Percentiles rank a stretch among this genome's conserved stretches.
phyloP scores from a whole-genome alignment of 2,888 invertebrate species.

The Athalia cordata region DNA sequence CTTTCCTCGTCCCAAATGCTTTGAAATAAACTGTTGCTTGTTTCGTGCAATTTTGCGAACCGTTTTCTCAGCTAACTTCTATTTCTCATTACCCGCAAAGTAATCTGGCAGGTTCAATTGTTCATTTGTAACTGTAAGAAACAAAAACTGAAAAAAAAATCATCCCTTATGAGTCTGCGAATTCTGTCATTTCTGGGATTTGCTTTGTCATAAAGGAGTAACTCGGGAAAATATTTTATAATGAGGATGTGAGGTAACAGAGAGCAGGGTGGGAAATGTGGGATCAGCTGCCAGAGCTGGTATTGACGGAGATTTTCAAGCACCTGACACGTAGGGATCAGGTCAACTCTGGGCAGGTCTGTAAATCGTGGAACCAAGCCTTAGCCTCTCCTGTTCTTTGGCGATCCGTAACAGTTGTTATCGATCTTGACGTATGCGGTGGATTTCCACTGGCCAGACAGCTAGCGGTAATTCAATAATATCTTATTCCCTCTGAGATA shows the following conservation, averaged over 20 bases:
- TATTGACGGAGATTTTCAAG: conserved; percentile 69
- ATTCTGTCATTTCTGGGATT: too few species aligned
- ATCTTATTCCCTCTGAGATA: not conserved
- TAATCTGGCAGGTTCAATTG: too few species aligned
- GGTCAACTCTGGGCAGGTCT: conserved; percentile 63
- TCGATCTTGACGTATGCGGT: conserved; percentile 67
- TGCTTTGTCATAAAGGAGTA: not conserved
- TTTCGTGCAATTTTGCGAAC: too few species aligned
- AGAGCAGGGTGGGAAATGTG: conserved; percentile 67
- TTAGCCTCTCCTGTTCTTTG: conserved; percentile 67
- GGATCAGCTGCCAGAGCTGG: conserved; percentile 71
- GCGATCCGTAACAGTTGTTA: conserved; percentile 66
- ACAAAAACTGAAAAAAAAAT: too few species aligned
- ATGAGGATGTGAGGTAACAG: conserved; percentile 56
- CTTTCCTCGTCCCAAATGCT: too few species aligned
- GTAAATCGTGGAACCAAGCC: conserved; percentile 65
- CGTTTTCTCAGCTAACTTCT: too few species aligned
- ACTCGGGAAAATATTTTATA: not conserved
- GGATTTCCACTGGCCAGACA: conserved; percentile 63
- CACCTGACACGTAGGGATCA: conserved; percentile 66
- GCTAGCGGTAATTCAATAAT: conserved; percentile 59
- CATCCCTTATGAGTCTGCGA: too few species aligned
- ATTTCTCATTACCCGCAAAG: too few species aligned
- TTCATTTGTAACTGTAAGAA: too few species aligned
- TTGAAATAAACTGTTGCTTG: too few species aligned